Conservation (phyloP, 2,113 vertebrate species). For the Rhineura floridana region DNA sequence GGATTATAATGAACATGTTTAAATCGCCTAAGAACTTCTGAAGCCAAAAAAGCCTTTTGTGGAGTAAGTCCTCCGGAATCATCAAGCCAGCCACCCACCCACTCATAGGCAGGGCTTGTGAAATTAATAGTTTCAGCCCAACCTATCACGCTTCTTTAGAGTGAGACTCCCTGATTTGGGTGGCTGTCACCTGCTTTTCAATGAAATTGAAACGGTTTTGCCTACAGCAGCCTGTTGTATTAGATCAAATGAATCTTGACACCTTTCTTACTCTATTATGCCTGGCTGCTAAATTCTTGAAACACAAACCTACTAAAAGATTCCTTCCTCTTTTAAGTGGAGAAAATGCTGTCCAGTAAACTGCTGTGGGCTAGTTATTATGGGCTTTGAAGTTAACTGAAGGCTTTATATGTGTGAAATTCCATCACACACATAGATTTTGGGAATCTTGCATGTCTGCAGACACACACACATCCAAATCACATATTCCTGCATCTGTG, state of each 20-base stretch:
- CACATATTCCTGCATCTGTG: too few species aligned
- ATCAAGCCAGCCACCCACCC: neutral
- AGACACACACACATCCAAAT: neutral
- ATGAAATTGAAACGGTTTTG: slow-evolving; percentile 58
- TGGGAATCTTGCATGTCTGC: neutral
- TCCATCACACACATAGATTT: neutral
- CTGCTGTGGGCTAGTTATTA: slow-evolving; percentile 23
- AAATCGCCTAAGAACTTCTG: slow-evolving; percentile 55
- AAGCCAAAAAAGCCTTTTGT: slow-evolving; percentile 22
- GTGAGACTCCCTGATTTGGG: slow-evolving; percentile 48
- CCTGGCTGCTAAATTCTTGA: slow-evolving; percentile 39
- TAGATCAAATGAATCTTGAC: slow-evolving; percentile 59
- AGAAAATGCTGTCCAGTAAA: slow-evolving; percentile 21
- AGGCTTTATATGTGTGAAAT: neutral
- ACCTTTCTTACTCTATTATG: slow-evolving; percentile 53
- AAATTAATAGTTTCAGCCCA: slow-evolving; percentile 56
- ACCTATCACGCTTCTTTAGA: slow-evolving; percentile 33
- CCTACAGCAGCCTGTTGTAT: slow-evolving; percentile 52
- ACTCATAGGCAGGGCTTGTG: slow-evolving; percentile 17
- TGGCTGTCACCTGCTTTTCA: slow-evolving; percentile 70
- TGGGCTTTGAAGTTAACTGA: neutral
- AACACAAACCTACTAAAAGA: slow-evolving; percentile 28
- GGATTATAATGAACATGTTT: slow-evolving; percentile 59
- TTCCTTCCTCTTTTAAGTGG: neutral
- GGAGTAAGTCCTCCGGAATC: slow-evolving; percentile 5